These are phyloP conservation scores for Eledone cirrhosa DNA, from an alignment of 2,888 invertebrate species.

Conservation along the genomic window DNA sequence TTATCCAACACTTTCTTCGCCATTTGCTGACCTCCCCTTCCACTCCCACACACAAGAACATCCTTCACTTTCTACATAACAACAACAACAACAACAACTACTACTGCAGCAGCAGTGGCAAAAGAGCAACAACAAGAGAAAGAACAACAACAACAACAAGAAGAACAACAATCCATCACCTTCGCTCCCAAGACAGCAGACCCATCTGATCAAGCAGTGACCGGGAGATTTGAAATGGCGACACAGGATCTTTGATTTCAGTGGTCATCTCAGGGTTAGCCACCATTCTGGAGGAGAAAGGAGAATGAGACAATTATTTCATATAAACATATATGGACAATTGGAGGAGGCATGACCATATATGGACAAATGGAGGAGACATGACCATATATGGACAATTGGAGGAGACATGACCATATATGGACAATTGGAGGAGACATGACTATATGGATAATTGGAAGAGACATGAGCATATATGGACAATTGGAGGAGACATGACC, in stretches of 20 bases:
- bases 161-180: slow-evolving; percentile 63
- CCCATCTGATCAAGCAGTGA: slow-evolving; percentile 91
- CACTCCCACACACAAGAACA: too few relatives aligned
- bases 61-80: too few relatives aligned
- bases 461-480: too few relatives aligned
- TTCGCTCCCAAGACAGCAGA: slow-evolving; percentile 86
- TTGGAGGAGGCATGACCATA: too few relatives aligned
- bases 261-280: slow-evolving; percentile 70
- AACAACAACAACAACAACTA: too few relatives aligned
- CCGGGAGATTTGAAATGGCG: slow-evolving; percentile 76
- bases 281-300: slow-evolving; percentile 66
- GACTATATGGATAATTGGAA: too few relatives aligned
- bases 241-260: slow-evolving; percentile 69
- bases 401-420: not conserved
- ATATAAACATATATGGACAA: not conserved
- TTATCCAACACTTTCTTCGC: too few relatives aligned
- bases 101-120: too few relatives aligned
- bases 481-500: too few relatives aligned
- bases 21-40: too few relatives aligned
- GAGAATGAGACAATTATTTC: not conserved
- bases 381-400: not conserved
- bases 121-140: too few relatives aligned
- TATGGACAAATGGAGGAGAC: not conserved
- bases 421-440: not conserved
- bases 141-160: not conserved